These are phyloP conservation scores for human (Homo sapiens) DNA, from an alignment of 2,113 vertebrate species.

Conservation along the genomic window DNA sequence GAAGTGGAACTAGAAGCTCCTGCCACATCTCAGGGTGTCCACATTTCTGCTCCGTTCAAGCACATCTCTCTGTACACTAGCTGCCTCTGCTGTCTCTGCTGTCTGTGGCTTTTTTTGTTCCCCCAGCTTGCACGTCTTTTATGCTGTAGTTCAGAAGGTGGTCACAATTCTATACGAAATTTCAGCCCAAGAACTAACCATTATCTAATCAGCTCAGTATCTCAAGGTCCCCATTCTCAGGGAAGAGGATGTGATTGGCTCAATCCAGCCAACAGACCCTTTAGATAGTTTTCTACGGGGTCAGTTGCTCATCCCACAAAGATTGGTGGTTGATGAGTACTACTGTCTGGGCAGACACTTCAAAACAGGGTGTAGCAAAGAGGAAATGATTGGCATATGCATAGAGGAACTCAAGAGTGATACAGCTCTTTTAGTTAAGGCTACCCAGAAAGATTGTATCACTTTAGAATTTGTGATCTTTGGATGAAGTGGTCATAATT, in stretches of 20 bases:
- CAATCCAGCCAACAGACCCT: not conserved
- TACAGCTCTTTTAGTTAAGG: not conserved
- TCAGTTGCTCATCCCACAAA: not conserved
- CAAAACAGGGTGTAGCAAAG: not conserved
- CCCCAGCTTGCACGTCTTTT: not conserved
- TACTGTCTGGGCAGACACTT: not conserved
- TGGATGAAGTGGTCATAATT: not conserved
- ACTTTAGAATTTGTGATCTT: constrained; percentile 21
- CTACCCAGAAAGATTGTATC: not conserved
- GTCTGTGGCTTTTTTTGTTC: not conserved
- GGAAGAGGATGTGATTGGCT: not conserved
- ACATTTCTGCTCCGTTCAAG: not conserved
- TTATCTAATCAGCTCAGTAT: not conserved
- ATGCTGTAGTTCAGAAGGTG: not conserved
- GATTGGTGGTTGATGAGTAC: not conserved
- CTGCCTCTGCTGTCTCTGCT: not conserved
- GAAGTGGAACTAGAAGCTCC: not conserved
- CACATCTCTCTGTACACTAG: not conserved
- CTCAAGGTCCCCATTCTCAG: not conserved
- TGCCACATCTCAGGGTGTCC: not conserved
- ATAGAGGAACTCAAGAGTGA: not conserved
- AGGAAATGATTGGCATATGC: not conserved
- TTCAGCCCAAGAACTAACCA: not conserved
- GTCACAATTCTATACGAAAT: not conserved
- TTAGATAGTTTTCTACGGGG: not conserved